Conservation (phyloP, 1,140 invertebrate genomes). For the Babylonia areolata region DNA sequence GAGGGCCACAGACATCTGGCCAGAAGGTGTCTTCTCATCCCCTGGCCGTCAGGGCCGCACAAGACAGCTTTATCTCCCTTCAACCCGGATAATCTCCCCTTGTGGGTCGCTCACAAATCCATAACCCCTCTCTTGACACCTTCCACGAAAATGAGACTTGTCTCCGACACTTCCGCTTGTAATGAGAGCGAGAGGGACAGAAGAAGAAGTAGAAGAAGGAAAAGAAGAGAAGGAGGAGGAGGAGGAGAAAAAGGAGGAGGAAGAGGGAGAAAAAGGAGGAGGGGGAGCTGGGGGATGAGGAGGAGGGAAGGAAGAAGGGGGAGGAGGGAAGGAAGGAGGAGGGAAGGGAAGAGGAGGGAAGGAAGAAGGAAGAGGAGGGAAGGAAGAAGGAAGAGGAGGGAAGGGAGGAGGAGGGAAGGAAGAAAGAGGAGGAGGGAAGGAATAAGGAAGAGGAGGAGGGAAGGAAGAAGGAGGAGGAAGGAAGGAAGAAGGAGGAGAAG, state of each 20-base stretch:
- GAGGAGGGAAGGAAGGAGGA: neutral
- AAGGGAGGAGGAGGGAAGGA: neutral
- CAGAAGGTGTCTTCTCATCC: too few relatives aligned
- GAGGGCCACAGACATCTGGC: neutral
- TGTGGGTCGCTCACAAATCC: neutral
- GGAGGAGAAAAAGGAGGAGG: neutral
- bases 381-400: neutral
- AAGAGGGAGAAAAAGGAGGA: slow-evolving; percentile 3
- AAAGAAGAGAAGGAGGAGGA: neutral
- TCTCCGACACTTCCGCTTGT: too few relatives aligned
- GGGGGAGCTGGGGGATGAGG: neutral
- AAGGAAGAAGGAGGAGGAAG: neutral
- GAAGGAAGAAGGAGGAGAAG: neutral
- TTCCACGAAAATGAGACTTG: too few relatives aligned
- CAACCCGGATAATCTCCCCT: neutral
- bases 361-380: neutral
- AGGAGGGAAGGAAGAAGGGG: neutral
- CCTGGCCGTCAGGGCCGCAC: too few relatives aligned
- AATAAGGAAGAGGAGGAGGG: neutral
- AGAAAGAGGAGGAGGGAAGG: neutral
- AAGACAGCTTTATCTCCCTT: neutral
- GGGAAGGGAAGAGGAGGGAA: neutral
- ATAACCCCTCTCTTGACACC: neutral
- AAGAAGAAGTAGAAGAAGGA: too few relatives aligned
- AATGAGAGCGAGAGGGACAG: neutral